Base-by-base conservation (phyloP, 2,888 invertebrate species). In the Dolichomitus sp. region DNA sequence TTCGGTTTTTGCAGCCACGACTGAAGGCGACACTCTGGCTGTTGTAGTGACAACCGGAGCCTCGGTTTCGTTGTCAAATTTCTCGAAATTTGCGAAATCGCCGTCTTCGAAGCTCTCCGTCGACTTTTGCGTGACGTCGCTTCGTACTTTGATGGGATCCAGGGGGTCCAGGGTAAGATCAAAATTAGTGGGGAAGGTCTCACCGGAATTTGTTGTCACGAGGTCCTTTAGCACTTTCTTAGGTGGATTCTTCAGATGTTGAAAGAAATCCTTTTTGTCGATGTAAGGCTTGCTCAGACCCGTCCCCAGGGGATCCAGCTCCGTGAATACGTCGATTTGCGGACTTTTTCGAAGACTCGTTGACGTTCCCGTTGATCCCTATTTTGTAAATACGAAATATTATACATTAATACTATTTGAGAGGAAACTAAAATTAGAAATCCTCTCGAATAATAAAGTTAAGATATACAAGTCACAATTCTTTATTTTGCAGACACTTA, bases 221-320 rank as follows among this genome's bases (percentile, higher is more conserved):
- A 98, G 95, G 94, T 98, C 98, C 95, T 98, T 98, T 90, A 98
- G 95, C 85, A 97, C 97, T 95, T 98, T 98, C 95, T 98, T 98
- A 89, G 98, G 98, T 88, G 98, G 98, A 94, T 98, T 98, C 95
- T 98, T 98, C 92, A 98, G 95, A 94, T 98, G 98, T 95, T 98
- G 98, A 95, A 98, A 98, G 95, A 98, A 98, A 95, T 98, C 97
- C 95, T 98, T 98, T 95, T 98, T 98, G 95, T 98, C 98, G 92
- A 98, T 96, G 95, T 98, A 98, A 85, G 98, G 98, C 94, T 97
- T 97, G 94, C 97, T 97, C 94, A 97, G 96, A 92, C 98, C 98
- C 89, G 98, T 98, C 92, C 98, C 98, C 93, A 98, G 95, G 83
- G 98, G 98, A 95, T 98, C 98, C 94, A 98, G 95, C 94, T 98